Evolutionary conservation across 2,888 invertebrate species (phyloP).

Genomic region (Pammene aurita): DNA sequence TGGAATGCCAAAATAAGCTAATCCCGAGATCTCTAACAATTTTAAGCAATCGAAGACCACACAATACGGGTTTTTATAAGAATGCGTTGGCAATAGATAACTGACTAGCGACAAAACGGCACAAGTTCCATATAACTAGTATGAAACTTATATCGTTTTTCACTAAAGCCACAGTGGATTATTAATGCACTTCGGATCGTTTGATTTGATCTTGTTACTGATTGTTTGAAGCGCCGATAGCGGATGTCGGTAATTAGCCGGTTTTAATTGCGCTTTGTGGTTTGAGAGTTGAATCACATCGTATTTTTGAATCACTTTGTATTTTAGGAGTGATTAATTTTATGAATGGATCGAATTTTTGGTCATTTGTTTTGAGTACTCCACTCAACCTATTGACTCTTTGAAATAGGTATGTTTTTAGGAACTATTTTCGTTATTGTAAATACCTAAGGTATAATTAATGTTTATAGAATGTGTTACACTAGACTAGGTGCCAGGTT

Average conservation of each 20-base stretch:
- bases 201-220: conserved; percentile 24
- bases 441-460: no score
- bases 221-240: conserved; percentile 26
- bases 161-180: background rate
- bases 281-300: conserved; percentile 3
- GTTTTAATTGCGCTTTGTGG: conserved; percentile 21
- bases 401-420: no score
- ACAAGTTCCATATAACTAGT: no score
- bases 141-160: no score
- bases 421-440: no score
- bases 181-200: conserved; percentile 20
- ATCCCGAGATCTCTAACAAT: no score
- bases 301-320: background rate
- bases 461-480: no score
- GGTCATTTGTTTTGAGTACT: no score
- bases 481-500: no score
- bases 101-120: no score
- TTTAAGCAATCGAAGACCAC: background rate
- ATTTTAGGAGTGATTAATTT: conserved; percentile 4
- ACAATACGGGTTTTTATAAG: background rate
- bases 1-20: no score
- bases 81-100: background rate
- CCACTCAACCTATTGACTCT: no score
- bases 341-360: background rate
- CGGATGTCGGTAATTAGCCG: conserved; percentile 23